Evolutionary conservation across 2,888 invertebrate species (phyloP).

Genomic region (Dryadula phaetusa): DNA sequence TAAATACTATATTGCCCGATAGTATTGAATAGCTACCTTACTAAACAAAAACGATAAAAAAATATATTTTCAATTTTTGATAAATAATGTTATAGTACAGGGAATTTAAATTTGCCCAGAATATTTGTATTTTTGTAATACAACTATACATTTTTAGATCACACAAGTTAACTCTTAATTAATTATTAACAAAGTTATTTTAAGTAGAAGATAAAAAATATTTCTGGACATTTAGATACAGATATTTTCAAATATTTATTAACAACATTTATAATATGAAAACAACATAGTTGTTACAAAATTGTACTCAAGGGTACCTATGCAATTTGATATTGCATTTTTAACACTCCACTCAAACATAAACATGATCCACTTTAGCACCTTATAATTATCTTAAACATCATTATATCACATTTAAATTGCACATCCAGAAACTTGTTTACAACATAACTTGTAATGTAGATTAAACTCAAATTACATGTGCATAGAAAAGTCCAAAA

Average conservation of each 20-base stretch:
- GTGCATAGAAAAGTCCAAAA: constrained; percentile 57
- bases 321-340: constrained; percentile 53
- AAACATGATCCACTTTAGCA: constrained; percentile 71
- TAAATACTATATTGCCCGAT: background rate
- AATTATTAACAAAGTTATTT: constrained; percentile 32
- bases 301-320: constrained; percentile 78
- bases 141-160: constrained; percentile 33
- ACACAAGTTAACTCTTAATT: constrained; percentile 31
- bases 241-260: constrained; percentile 40
- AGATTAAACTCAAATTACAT: constrained; percentile 51
- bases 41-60: constrained; percentile 39
- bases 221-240: constrained; percentile 40
- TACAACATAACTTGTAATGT: constrained; percentile 50
- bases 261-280: constrained; percentile 49
- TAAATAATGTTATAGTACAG: constrained; percentile 32
- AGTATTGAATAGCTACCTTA: constrained; percentile 24
- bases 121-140: constrained; percentile 30
- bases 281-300: constrained; percentile 82
- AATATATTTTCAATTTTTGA: constrained; percentile 38
- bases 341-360: constrained; percentile 49
- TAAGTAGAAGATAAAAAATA: constrained; percentile 39
- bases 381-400: constrained; percentile 71
- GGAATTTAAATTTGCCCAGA: constrained; percentile 35
- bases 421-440: constrained; percentile 74
- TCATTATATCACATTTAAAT: constrained; percentile 79